Percentiles rank a stretch among this genome's conserved stretches.
phyloP scores from a whole-genome alignment of 2,113 vertebrate species.

The Apus apus region DNA sequence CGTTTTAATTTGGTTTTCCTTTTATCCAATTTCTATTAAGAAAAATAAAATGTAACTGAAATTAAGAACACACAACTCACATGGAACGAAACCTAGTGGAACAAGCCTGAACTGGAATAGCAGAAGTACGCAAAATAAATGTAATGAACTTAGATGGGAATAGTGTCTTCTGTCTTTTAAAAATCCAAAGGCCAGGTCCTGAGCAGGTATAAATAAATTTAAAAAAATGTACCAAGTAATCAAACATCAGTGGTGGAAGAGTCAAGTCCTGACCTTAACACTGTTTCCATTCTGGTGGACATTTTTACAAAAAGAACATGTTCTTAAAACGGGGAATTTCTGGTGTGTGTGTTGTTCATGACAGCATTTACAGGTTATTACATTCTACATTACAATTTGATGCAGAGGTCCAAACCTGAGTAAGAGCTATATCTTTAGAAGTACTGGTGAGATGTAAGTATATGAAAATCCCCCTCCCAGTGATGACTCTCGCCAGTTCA shows the following conservation, averaged over 20 bases:
- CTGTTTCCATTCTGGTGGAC: not conserved
- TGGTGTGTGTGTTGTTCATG: not conserved
- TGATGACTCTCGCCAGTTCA: not conserved
- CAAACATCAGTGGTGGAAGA: not conserved
- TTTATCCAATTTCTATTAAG: not conserved
- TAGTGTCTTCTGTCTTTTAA: not conserved
- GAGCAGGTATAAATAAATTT: not conserved
- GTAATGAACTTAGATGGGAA: not conserved
- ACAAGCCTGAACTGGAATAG: not conserved
- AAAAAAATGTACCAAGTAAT: not conserved
- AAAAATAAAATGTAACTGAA: not conserved
- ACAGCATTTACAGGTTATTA: not conserved
- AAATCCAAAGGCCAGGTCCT: not conserved
- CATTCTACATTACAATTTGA: not conserved
- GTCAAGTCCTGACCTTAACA: not conserved
- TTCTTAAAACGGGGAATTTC: not conserved
- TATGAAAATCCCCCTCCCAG: not conserved
- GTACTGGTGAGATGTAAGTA: not conserved
- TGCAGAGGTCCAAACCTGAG: not conserved
- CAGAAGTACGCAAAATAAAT: not conserved
- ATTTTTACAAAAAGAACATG: not conserved
- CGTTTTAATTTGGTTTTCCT: not conserved
- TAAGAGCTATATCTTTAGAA: not conserved
- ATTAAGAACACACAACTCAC: not conserved
- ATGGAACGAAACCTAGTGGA: not conserved